These are phyloP conservation scores for Clitarchus hookeri DNA, from an alignment of 2,888 invertebrate species.

Conservation along the genomic window DNA sequence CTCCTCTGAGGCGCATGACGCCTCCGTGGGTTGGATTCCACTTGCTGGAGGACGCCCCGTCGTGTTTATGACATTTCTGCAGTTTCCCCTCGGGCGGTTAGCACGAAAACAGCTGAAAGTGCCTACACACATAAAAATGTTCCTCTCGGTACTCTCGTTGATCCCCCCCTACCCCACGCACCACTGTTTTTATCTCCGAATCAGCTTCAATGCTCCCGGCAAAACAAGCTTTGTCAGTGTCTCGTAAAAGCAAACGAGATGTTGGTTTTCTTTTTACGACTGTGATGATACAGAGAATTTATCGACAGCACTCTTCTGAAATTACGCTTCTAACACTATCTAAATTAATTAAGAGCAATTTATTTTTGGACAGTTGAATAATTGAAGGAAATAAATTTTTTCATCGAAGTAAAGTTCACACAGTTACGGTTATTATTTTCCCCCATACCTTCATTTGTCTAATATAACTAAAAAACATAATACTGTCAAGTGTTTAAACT, in stretches of 20 bases:
- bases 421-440: too few relatives aligned
- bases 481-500: too few relatives aligned
- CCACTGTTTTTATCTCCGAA: background rate
- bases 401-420: too few relatives aligned
- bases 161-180: background rate
- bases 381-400: too few relatives aligned
- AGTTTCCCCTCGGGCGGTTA: background rate
- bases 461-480: too few relatives aligned
- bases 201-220: background rate
- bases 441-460: too few relatives aligned
- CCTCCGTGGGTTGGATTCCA: background rate
- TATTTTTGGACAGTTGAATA: too few relatives aligned
- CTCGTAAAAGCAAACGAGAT: background rate
- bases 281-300: background rate
- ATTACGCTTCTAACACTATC: too few relatives aligned
- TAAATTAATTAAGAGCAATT: too few relatives aligned
- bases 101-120: background rate
- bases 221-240: background rate
- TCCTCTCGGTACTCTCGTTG: background rate
- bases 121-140: background rate
- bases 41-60: background rate
- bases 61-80: slow-evolving; percentile 2
- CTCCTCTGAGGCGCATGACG: background rate
- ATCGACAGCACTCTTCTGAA: background rate
- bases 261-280: background rate